Evolutionary conservation across 92 coral and sea anemone genomes (phyloP), one percentile per base, ranked within the genome.

Genomic region (Phenganax stokvisi): DNA sequence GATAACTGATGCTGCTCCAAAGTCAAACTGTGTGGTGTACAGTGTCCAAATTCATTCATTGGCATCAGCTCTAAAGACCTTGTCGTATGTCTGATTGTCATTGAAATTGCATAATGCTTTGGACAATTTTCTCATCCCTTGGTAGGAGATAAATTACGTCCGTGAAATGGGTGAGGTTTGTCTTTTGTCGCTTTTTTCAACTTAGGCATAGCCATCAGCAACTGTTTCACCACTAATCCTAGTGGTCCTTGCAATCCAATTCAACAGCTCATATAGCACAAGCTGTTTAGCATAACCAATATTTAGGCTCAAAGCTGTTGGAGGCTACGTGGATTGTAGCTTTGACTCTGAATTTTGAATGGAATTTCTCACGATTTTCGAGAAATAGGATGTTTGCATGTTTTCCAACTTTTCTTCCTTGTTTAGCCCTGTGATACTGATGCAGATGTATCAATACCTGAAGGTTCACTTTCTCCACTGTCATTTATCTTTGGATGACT

Each of bases 61-160:
- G 60, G 56, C 55, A 59, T 77, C 56, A 77, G 71, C 62, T 72
- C 57, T 17, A 58, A 72, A 15, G 58, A 72, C 13, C 77, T 58
- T 77, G 81, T 77, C 81, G 60, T 61, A 59, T 77, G 81, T n/a
- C 81, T 69, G 57, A 59, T 63, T 58, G 81, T 77, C 81, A 77
- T 77, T 57, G 81, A 77, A 7, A 77, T 69, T 54, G 81, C 81
- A n/a, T 56, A 71, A 61, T 77, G 81, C 65, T 77, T 77, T 17
- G 81, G 71, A 54, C 70, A 58, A 53, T 11, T 27, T 58, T 58
- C 64, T 44, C 70, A 25, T 57, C 81, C 81, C n/a, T 77, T 77
- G 13, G 81, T 55, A 69, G 58, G 31, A 77, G 70, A 61, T 56
- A 77, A 29, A 77, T 77, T 1, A 77, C 60, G 31, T 77, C 70